Base-by-base conservation (phyloP, 37 sponge, comb jelly and placozoan species). In the Halichondria panicea region DNA sequence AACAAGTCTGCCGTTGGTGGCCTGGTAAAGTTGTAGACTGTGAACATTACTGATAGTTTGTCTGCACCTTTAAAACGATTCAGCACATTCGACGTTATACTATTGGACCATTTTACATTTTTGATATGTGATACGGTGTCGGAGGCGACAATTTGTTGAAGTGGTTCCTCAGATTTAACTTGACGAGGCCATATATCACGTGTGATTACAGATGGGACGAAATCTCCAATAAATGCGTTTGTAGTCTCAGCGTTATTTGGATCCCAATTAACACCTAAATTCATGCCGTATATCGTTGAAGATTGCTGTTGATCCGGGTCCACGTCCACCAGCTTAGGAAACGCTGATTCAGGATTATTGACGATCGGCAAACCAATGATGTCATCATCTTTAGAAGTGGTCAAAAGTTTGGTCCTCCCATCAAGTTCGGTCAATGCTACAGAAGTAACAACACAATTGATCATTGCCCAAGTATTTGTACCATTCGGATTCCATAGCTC, bases 191-290 rank as follows among this genome's bases (percentile, higher is more conserved):
- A 63, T 19, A 30, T 19, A 63, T 63, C 63, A 11, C 34, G 54
- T 32, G 71, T 36, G 19, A 70, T 4, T 2, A 45, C 30, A 34
- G 71, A 46, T 1, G 71, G 55, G 8, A 34, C 27, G 32, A 31
- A 70, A 55, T 70, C 54, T 2, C 71, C 71, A 19, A 70, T 44
- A 55, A 70, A 70, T 4, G 53, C 71, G 15, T 48, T 2, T 15
- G 46, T 41, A 7, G n/a, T n/a, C 15, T 48, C 9, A 8, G 70
- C 22, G 9, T 43, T 43, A 8, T n/a, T n/a, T 11, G n/a, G n/a
- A 24, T 41, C 46, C 34, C 63, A 63, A 8, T 63, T 63, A 19
- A 63, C 2, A 18, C 63, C 63, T 33, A 63, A 63, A 2, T 8
- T 63, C 30, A 30, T 30, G 8, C 63, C 63, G 30, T 28, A 63